Base-by-base conservation (phyloP, 2,797 vertebrate genomes). In the Epinephelus awoara region DNA sequence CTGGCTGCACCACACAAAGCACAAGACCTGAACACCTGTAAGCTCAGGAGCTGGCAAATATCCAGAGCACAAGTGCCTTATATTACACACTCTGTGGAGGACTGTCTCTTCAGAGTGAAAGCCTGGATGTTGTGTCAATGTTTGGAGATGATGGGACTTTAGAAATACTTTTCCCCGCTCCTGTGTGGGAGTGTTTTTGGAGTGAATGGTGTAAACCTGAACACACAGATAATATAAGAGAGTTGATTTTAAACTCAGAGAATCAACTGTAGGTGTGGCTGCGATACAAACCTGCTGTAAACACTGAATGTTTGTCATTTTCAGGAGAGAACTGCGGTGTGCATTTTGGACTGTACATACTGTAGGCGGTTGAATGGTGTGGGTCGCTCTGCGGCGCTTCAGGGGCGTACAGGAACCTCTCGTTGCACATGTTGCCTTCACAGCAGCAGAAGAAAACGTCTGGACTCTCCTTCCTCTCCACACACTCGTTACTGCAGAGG, bases 401-500 rank as follows among this genome's bases (percentile, higher is more conserved):
- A 0, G 98, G 97, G 81, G 93, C 94, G 76, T 98, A 97, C 90
- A 97, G 95, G 90, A 99, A 98, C 86, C 92, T 96, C 88, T 98
- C 96, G 23, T 99, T 99, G 91, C 98, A 99, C 96, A 97, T 96
- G 92, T 96, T 98, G 90, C 97, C 98, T 87, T 99, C 98, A 78
- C 98, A 99, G 92, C 98, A 99, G 92, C 97, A 99, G 95, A 99
- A 99, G 93, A 98, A 98, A 9, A 99, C 98, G 23, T 98, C 97
- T 1, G 97, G 98, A 77, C 94, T 97, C 93, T 97, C 97, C 83
- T 98, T 98, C 91, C 91, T 97, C 94, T 99, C 98, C 90, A 97
- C 94, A 79, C 98, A 99, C 78, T 98, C 96, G 57, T 91, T 96
- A 92, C 98, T 99, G 88, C 12, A 80, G 25, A 72, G 67, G 38